Conservation (phyloP, 2,797 vertebrate species). For the Pristis pectinata region DNA sequence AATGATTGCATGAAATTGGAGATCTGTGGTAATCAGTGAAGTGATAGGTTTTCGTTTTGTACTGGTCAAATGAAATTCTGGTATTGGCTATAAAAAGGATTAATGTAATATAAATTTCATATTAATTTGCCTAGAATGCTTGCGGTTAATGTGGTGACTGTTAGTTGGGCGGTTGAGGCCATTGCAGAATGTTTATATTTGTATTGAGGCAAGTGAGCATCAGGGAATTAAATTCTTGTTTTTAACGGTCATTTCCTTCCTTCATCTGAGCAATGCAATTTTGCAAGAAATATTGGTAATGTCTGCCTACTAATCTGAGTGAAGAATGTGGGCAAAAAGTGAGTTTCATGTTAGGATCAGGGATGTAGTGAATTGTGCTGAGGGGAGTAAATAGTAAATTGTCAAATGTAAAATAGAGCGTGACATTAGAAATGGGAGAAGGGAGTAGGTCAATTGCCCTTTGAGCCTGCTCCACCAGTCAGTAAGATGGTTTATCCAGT, state of each 20-base stretch:
- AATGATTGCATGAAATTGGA: neutral
- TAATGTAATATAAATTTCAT: neutral
- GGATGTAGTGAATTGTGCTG: neutral
- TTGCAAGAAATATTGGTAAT: neutral
- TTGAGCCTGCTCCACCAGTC: too few species aligned
- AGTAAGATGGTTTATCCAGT: too few species aligned
- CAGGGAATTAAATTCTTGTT: neutral
- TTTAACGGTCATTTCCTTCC: constrained; percentile 32
- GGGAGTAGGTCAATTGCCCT: too few species aligned
- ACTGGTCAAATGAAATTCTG: neutral
- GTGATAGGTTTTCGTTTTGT: neutral
- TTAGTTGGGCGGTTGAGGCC: neutral
- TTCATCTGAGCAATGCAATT: neutral
- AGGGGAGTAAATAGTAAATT: neutral
- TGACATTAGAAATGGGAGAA: neutral
- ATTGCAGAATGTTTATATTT: neutral
- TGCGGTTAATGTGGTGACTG: neutral
- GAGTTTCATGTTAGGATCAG: too few species aligned
- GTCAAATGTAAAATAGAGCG: neutral
- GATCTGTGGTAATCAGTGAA: neutral
- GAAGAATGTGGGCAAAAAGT: neutral
- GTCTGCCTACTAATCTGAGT: neutral
- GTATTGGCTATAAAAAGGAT: neutral
- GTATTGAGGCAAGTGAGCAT: neutral
- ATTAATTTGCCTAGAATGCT: neutral